Percentiles rank a stretch among this genome's conserved stretches.
Evolutionary conservation across 2,888 invertebrate genomes (phyloP).

Genomic region (Trichogramma evanescens): DNA sequence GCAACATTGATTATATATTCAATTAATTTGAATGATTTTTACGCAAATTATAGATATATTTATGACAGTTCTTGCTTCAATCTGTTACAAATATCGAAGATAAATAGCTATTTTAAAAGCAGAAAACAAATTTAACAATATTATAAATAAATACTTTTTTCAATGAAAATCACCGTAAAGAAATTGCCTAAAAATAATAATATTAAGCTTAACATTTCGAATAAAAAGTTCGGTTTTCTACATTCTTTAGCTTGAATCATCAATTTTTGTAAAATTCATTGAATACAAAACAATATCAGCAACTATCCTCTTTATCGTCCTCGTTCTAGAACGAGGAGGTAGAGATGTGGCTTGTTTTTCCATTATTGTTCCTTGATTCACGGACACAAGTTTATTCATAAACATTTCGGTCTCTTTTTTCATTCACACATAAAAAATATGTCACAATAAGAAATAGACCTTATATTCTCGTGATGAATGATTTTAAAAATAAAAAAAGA

Average conservation of each 20-base stretch:
- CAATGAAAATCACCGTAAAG: not conserved
- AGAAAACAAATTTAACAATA: slow-evolving; percentile 5
- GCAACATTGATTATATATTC: slow-evolving; percentile 18
- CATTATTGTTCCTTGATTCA: slow-evolving; percentile 23
- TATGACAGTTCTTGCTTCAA: slow-evolving; percentile 23
- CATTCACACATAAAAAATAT: not conserved
- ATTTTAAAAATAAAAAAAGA: slow-evolving; percentile 6
- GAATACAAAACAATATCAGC: slow-evolving; percentile 24
- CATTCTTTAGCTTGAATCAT: slow-evolving; percentile 20
- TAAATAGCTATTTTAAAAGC: slow-evolving; percentile 15
- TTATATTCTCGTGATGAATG: too few relatives aligned
- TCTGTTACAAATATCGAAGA: slow-evolving; percentile 22
- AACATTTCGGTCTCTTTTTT: slow-evolving; percentile 19
- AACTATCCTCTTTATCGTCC: slow-evolving; percentile 30
- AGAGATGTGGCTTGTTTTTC: slow-evolving; percentile 24
- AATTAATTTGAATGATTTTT: slow-evolving; percentile 13
- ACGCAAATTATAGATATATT: slow-evolving; percentile 9
- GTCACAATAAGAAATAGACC: too few relatives aligned
- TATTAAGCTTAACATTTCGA: slow-evolving; percentile 4
- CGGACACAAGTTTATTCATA: slow-evolving; percentile 24
- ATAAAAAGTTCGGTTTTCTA: slow-evolving; percentile 10
- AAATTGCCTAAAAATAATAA: not conserved
- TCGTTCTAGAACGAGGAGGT: slow-evolving; percentile 30
- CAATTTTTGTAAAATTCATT: slow-evolving; percentile 22
- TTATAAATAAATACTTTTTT: not conserved